Evolutionary conservation across 1,140 invertebrate species (phyloP).

Genomic region (Heliconius melpomene): DNA sequence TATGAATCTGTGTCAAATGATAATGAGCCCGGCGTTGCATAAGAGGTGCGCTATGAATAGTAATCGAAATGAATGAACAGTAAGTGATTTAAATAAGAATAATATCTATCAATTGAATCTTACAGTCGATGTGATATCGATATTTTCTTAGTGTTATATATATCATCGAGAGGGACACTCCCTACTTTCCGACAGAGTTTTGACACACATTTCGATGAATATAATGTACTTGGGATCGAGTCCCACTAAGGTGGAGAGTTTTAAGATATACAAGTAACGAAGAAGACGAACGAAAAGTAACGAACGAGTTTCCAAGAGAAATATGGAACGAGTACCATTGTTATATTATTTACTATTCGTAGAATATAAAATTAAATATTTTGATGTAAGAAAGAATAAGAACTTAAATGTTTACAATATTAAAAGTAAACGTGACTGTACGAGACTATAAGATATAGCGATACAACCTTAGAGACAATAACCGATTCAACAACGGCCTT

Average conservation of each 20-base stretch:
- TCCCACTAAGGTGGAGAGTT: no score
- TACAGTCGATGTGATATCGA: neutral
- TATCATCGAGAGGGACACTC: no score
- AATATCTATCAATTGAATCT: conserved; percentile 11
- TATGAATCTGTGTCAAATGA: conserved; percentile 38
- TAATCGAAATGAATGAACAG: conserved; percentile 27
- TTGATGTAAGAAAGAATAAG: neutral
- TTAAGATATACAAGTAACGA: no score
- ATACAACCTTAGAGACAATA: neutral
- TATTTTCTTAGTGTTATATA: neutral
- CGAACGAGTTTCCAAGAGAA: neutral
- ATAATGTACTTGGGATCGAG: no score
- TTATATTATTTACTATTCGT: neutral
- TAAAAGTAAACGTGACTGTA: conserved; percentile 5
- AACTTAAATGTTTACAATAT: neutral
- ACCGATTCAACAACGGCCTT: neutral
- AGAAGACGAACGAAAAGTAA: no score
- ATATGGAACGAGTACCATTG: neutral
- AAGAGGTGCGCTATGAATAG: conserved; percentile 30
- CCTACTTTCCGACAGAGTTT: no score
- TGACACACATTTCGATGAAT: no score
- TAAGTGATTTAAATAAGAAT: conserved; percentile 18
- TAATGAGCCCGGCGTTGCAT: conserved; percentile 35
- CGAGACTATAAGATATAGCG: neutral
- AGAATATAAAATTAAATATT: neutral